A percentile compares a stretch with the other conserved stretches of the same genome.
These are phyloP conservation scores for Ophraella communa DNA, from an alignment of 2,888 invertebrate species.

Conservation along the genomic window DNA sequence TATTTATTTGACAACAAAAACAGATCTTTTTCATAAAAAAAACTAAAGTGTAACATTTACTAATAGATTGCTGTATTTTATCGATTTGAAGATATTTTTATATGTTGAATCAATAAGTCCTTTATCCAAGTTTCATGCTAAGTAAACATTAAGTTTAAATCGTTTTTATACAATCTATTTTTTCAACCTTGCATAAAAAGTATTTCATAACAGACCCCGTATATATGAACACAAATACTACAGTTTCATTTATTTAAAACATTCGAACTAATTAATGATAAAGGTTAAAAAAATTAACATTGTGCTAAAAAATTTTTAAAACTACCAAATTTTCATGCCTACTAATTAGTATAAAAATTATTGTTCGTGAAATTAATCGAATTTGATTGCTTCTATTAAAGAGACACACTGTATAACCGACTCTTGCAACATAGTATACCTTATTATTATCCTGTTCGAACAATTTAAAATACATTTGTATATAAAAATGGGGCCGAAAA, in stretches of 20 bases:
- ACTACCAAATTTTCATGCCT: neutral
- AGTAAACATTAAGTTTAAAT: neutral
- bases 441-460: neutral
- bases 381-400: neutral
- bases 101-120: neutral
- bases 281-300: neutral
- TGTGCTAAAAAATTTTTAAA: neutral
- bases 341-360: too few relatives aligned
- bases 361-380: too few relatives aligned
- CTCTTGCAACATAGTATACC: neutral
- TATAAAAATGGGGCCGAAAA: constrained; percentile 29
- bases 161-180: too few relatives aligned
- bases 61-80: neutral
- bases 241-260: neutral
- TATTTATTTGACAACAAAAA: too few relatives aligned
- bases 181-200: too few relatives aligned
- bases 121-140: neutral
- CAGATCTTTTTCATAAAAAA: too few relatives aligned
- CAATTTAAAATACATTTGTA: constrained; percentile 28
- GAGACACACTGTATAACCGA: neutral
- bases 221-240: neutral
- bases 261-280: neutral
- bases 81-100: neutral
- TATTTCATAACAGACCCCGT: too few relatives aligned
- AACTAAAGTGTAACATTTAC: neutral